A percentile compares a stretch with the other conserved stretches of the same genome.
phyloP scores from a whole-genome alignment of 2,797 vertebrate species.

The Cetoscarus ocellatus region DNA sequence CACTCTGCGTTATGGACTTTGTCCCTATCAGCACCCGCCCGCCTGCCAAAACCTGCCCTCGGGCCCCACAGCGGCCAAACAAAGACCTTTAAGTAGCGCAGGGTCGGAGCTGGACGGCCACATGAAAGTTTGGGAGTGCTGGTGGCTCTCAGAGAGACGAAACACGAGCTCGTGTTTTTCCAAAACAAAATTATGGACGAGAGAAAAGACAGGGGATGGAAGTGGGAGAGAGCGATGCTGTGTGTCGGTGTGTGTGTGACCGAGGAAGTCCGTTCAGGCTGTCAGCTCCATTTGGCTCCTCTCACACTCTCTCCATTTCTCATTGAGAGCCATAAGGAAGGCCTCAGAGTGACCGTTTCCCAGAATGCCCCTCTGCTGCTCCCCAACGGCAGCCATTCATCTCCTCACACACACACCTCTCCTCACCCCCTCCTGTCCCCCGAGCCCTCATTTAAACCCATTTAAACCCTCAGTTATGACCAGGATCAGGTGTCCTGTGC shows the following conservation, averaged over 20 bases:
- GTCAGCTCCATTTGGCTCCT: conserved; percentile 78
- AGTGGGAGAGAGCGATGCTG: conserved; percentile 36
- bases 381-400: conserved; percentile 46
- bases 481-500: conserved; percentile 72
- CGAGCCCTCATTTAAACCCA: conserved; percentile 71
- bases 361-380: conserved; percentile 65
- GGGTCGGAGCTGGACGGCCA: conserved; percentile 47
- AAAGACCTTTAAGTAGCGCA: conserved; percentile 66
- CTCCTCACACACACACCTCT: conserved; percentile 8
- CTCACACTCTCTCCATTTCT: conserved; percentile 75
- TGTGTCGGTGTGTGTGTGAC: conserved; percentile 25
- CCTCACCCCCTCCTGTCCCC: conserved; percentile 44
- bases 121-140: conserved; percentile 74
- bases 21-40: conserved; percentile 79
- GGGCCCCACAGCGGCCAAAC: conserved; percentile 63
- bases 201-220: conserved; percentile 24
- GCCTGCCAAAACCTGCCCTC: conserved; percentile 71
- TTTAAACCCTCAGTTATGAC: conserved; percentile 67
- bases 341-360: conserved; percentile 67
- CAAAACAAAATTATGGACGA: conserved; percentile 80
- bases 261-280: conserved; percentile 67
- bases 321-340: conserved; percentile 74
- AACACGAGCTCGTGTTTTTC: conserved; percentile 77
- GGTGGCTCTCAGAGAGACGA: conserved; percentile 71
- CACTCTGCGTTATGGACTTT: conserved; percentile 71